Conservation (phyloP, 30 jellyfish, hydroid and myxozoan species). For the Catostylus mosaicus region DNA sequence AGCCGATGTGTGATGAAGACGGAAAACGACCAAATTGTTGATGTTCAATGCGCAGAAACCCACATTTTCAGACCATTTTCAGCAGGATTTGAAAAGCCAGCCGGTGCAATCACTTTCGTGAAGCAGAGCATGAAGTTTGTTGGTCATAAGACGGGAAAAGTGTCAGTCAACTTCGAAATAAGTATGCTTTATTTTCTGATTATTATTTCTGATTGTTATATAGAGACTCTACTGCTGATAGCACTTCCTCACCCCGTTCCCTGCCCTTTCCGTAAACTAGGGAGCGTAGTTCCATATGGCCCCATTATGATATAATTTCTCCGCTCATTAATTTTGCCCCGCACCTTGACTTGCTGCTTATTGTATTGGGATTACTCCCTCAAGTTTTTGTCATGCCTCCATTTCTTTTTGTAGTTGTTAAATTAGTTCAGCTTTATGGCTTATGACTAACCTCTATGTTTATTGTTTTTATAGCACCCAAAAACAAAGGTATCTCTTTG, state of each 20-base stretch:
- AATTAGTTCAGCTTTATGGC: background rate
- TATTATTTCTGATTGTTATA: too few species aligned
- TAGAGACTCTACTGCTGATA: too few species aligned
- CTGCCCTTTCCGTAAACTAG: too few species aligned
- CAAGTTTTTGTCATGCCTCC: background rate
- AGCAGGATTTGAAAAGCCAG: slow-evolving; percentile 90
- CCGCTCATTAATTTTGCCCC: too few species aligned
- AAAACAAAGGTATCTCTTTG: slow-evolving; percentile 58
- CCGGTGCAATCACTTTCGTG: slow-evolving; percentile 94
- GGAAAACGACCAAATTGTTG: slow-evolving; percentile 54
- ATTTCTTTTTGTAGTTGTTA: background rate
- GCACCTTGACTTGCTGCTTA: too few species aligned
- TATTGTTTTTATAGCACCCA: slow-evolving; percentile 38
- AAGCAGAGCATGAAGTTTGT: slow-evolving; percentile 57
- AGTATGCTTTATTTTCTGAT: slow-evolving; percentile 40
- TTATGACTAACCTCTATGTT: background rate
- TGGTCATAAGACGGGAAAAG: slow-evolving; percentile 56
- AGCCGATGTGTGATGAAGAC: slow-evolving; percentile 83
- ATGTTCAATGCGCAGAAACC: slow-evolving; percentile 86
- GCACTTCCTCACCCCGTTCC: too few species aligned
- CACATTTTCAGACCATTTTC: slow-evolving; percentile 99
- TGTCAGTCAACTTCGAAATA: slow-evolving; percentile 12
- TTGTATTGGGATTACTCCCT: too few species aligned
- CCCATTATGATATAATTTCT: too few species aligned
- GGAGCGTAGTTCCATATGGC: too few species aligned